These are phyloP conservation scores for Rachycentron canadum DNA, from an alignment of 2,797 vertebrate genomes.

Conservation along the genomic window DNA sequence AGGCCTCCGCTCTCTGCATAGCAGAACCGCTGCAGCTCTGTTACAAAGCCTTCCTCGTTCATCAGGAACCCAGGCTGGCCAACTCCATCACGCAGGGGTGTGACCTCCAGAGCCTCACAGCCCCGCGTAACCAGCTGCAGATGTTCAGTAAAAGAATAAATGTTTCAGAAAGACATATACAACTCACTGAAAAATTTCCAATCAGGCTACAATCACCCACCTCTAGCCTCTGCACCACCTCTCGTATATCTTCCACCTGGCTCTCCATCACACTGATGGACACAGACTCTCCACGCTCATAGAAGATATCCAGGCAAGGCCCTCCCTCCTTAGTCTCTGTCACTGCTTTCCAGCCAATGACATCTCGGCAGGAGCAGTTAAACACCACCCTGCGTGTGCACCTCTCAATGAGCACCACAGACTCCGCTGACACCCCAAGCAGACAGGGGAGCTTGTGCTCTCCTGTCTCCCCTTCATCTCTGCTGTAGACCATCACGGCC, in stretches of 20 bases:
- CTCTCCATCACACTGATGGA: conserved; percentile 84
- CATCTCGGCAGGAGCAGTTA: conserved; percentile 93
- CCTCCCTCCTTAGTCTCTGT: conserved; percentile 82
- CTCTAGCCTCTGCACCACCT: conserved; percentile 93
- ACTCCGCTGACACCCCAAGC: conserved; percentile 90
- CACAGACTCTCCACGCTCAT: conserved; percentile 89
- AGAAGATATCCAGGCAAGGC: conserved; percentile 90
- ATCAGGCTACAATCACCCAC: conserved; percentile 71
- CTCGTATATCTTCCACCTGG: conserved; percentile 88
- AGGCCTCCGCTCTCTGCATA: conserved; percentile 92
- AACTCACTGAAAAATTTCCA: neutral
- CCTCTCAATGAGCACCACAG: conserved; percentile 89
- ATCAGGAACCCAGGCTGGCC: conserved; percentile 92
- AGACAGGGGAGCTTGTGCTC: conserved; percentile 84
- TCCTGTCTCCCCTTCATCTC: conserved; percentile 60
- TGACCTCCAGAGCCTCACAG: conserved; percentile 92
- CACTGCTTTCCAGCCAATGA: conserved; percentile 92
- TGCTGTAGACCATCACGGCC: conserved; percentile 82
- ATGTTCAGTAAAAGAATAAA: neutral
- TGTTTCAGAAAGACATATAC: conserved; percentile 9
- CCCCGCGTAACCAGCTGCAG: conserved; percentile 91
- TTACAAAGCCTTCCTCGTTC: conserved; percentile 92
- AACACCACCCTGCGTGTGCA: conserved; percentile 87
- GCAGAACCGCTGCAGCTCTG: conserved; percentile 91
- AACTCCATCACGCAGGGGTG: conserved; percentile 89